These are phyloP conservation scores for Ctenochaetus hawaiiensis DNA, from an alignment of 2,797 vertebrate genomes.

Conservation along the genomic window DNA sequence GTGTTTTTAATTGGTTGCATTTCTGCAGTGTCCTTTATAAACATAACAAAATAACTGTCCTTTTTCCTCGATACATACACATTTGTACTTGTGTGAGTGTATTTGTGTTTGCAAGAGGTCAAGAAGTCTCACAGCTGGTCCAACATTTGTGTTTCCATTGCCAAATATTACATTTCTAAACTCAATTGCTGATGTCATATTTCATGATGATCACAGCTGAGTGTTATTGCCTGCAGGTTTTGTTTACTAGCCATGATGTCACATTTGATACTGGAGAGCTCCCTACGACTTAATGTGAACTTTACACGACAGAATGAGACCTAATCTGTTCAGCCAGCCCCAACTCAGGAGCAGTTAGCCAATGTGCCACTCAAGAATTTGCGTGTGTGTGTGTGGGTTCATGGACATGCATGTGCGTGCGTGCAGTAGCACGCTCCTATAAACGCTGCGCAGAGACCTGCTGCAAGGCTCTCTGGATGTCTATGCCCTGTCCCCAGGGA, in stretches of 20 bases:
- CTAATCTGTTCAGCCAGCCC: slow-evolving; percentile 83
- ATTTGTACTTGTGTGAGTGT: slow-evolving; percentile 4
- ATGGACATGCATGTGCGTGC: slow-evolving; percentile 11
- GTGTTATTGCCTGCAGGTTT: slow-evolving; percentile 77
- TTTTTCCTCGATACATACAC: neutral
- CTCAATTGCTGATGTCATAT: slow-evolving; percentile 84
- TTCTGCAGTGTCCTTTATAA: neutral
- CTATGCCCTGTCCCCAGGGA: slow-evolving; percentile 98
- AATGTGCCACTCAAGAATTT: slow-evolving; percentile 77
- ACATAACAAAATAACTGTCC: neutral
- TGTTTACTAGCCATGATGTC: slow-evolving; percentile 83
- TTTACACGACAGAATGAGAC: slow-evolving; percentile 83
- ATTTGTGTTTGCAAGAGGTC: neutral
- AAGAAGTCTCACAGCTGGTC: slow-evolving; percentile 46
- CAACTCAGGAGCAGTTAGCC: slow-evolving; percentile 78
- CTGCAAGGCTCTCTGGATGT: slow-evolving; percentile 98
- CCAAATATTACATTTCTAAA: slow-evolving; percentile 80
- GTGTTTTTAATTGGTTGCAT: slow-evolving; percentile 1
- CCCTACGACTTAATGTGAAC: slow-evolving; percentile 81
- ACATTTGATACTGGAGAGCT: slow-evolving; percentile 80
- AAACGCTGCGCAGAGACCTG: slow-evolving; percentile 86
- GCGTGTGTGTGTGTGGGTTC: slow-evolving; percentile 12
- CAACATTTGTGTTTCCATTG: slow-evolving; percentile 55
- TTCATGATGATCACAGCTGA: slow-evolving; percentile 78
- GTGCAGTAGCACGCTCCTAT: slow-evolving; percentile 2